Evolutionary conservation across 2,113 vertebrate species (phyloP).

Genomic region (Myxocyprinus asiaticus): DNA sequence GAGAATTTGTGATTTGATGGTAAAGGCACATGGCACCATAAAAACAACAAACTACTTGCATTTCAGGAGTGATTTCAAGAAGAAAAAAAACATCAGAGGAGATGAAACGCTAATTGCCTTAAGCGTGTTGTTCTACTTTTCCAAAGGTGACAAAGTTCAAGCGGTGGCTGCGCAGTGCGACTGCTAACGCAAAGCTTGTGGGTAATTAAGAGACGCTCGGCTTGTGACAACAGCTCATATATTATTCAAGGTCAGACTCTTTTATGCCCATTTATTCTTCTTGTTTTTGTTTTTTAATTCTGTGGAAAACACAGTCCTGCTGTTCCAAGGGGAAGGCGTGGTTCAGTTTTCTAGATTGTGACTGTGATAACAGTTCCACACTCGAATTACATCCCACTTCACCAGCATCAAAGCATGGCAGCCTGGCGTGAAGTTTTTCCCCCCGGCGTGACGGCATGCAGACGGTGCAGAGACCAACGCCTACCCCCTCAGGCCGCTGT

Average conservation of each 20-base stretch:
- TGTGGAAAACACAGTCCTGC: constrained; percentile 14
- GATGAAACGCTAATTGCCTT: constrained; percentile 9
- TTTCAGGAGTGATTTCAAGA: too few relatives aligned
- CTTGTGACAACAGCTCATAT: not conserved
- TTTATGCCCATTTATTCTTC: not conserved
- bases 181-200: not conserved
- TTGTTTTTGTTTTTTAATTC: not conserved
- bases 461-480: constrained; percentile 9
- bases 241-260: not conserved
- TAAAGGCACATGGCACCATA: not conserved
- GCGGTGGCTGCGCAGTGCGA: not conserved
- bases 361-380: constrained; percentile 36
- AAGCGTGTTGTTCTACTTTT: constrained; percentile 1
- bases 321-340: constrained; percentile 48
- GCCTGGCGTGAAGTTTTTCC: constrained; percentile 32
- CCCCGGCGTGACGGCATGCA: constrained; percentile 40
- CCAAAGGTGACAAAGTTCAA: not conserved
- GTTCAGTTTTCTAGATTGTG: constrained; percentile 48
- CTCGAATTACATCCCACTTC: constrained; percentile 43
- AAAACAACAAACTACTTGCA: too few relatives aligned
- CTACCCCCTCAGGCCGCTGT: not conserved
- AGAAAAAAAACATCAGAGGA: not conserved
- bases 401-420: constrained; percentile 46
- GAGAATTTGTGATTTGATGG: constrained; percentile 1
- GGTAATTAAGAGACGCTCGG: not conserved